Evolutionary conservation across 35 echinoderm and acorn worm species (phyloP).

Genomic region (Chiridota heheva): DNA sequence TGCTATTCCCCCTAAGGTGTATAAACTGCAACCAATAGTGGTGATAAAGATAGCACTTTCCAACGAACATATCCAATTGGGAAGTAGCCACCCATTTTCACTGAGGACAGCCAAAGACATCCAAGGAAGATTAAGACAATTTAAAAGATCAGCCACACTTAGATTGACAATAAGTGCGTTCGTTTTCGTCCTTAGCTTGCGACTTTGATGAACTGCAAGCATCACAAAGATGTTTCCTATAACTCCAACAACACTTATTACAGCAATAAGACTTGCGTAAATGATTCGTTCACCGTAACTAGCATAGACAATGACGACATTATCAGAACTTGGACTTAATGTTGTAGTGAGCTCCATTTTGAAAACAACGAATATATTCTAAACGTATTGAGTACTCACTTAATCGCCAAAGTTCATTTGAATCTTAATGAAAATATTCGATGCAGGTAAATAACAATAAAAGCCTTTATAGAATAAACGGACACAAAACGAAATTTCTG

Average conservation of each 20-base stretch:
- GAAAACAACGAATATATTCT: too few relatives aligned
- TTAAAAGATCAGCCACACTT: slow-evolving; percentile 70
- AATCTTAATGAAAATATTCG: too few relatives aligned
- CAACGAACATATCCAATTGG: slow-evolving; percentile 63
- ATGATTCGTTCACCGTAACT: slow-evolving; percentile 40
- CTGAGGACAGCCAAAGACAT: slow-evolving; percentile 61
- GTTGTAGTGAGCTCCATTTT: too few relatives aligned
- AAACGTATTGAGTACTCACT: too few relatives aligned
- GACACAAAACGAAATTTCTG: too few relatives aligned
- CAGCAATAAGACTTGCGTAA: slow-evolving; percentile 36
- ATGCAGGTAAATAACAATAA: too few relatives aligned
- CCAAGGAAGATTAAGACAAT: slow-evolving; percentile 73
- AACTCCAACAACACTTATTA: slow-evolving; percentile 55
- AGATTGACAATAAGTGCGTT: slow-evolving; percentile 73
- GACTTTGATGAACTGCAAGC: slow-evolving; percentile 49
- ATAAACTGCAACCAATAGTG: slow-evolving; percentile 68
- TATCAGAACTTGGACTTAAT: too few relatives aligned
- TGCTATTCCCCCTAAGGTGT: slow-evolving; percentile 71
- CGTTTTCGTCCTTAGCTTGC: slow-evolving; percentile 73
- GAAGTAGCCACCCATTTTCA: slow-evolving; percentile 68
- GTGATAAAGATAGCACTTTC: slow-evolving; percentile 43
- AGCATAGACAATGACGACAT: too few relatives aligned
- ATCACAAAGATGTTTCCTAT: slow-evolving; percentile 78
- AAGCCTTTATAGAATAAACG: too few relatives aligned
- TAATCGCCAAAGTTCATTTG: too few relatives aligned